Evolutionary conservation across 2,888 invertebrate species (phyloP), one percentile per base, ranked within the genome.

Genomic region (Hyposoter didymator): DNA sequence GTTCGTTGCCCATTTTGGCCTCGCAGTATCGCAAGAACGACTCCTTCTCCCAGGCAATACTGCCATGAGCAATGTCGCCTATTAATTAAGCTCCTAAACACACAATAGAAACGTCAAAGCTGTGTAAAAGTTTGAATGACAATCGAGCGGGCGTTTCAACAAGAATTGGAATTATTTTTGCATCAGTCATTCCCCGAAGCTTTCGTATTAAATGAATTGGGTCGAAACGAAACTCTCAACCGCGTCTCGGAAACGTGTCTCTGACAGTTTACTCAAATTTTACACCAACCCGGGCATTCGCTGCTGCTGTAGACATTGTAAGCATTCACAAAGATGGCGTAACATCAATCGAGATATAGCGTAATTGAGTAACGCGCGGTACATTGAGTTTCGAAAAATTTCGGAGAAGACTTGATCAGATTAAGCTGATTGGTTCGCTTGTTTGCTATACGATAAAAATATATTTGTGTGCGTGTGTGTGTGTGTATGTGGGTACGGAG

Each of bases 381-480:
- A 6, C n/a, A 62, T 39, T 64, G 7, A 72, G 64, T 72, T 70
- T 64, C 49, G 0, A 17, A 39, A 67, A 78, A 69, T 43, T 17
- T 32, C 43, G 43, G 49, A 32, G 17, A 52, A 32, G 66, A 22
- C 55, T 69, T 32, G n/a, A 78, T 78, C 67, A 43, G 55, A 78
- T 78, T 62, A 22, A 45, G 47, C 70, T 59, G 78, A 78, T 78
- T 78, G 78, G 70, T 47, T 70, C 32, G 32, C 43, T 55, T 32
- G 70, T 8, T 43, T 45, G 45, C 14, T 45, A n/a, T n/a, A n/a
- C 22, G 10, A 28, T 74, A 45, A n/a, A 19, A 62, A 14, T 49
- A 22, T 76, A 66, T 72, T 52, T 17, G 8, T 10, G 17, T 45
- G 47, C 32, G 32, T 62, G 17, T 32, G 32, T 47, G 32, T 62